Evolutionary conservation across 2,113 vertebrate species (phyloP).

Genomic region (Aythya baeri): DNA sequence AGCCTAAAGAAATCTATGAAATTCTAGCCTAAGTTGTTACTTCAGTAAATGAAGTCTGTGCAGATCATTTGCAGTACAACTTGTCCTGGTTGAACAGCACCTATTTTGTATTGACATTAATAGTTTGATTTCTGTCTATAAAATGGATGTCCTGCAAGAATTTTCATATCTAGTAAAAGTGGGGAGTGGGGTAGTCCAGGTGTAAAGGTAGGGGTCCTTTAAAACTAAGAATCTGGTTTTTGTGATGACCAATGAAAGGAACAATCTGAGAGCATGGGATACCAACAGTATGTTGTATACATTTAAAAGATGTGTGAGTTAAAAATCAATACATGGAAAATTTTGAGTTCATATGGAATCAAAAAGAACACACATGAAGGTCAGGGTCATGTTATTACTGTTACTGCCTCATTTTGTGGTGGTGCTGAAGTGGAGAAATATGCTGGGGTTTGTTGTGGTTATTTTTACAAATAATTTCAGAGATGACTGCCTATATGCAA

Average conservation of each 20-base stretch:
- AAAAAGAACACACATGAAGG: not conserved
- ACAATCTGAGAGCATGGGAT: not conserved
- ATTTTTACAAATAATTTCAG: not conserved
- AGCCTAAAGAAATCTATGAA: not conserved
- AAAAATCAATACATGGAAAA: not conserved
- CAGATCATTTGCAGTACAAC: not conserved
- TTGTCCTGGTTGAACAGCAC: not conserved
- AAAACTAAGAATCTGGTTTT: not conserved
- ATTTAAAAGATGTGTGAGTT: not conserved
- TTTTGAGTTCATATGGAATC: not conserved
- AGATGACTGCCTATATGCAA: not conserved
- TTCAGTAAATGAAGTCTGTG: not conserved
- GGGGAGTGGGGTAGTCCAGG: not conserved
- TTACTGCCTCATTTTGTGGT: not conserved
- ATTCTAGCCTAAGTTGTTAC: not conserved
- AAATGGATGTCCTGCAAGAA: not conserved
- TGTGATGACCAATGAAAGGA: not conserved
- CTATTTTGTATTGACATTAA: not conserved
- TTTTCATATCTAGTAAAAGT: not conserved
- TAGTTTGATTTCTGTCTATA: not conserved
- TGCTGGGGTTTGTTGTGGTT: not conserved
- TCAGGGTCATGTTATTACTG: not conserved
- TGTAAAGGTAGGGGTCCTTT: not conserved
- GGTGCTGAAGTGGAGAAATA: not conserved
- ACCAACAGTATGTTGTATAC: not conserved